phyloP scores from a whole-genome alignment of 2,113 vertebrate species.

The Callospermophilus lateralis region DNA sequence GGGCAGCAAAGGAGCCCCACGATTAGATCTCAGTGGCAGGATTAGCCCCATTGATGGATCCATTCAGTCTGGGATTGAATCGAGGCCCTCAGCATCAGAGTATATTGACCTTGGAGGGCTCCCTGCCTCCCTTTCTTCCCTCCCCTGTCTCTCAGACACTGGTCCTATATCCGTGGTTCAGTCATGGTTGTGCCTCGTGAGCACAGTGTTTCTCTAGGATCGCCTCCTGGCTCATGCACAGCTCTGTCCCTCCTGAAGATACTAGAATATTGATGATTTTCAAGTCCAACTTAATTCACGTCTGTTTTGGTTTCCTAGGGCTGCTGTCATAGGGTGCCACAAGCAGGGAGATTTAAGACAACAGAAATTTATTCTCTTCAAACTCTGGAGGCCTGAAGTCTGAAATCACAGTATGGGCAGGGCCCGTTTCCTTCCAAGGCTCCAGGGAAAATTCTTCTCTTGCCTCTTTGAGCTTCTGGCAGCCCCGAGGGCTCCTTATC shows the following conservation, averaged over 20 bases:
- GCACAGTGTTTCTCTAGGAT: background rate
- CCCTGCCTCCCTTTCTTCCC: background rate
- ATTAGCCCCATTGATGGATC: background rate
- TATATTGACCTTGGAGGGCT: background rate
- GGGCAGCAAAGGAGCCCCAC: background rate
- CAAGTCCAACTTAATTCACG: background rate
- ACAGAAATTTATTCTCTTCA: background rate
- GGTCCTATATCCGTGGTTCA: background rate
- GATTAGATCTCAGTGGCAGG: constrained; percentile 52
- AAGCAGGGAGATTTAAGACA: background rate
- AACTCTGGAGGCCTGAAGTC: background rate
- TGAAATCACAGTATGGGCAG: background rate
- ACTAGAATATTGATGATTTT: background rate
- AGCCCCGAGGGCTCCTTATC: background rate
- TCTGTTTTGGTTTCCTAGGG: background rate
- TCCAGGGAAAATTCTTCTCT: background rate
- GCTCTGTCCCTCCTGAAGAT: background rate
- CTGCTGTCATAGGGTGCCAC: background rate
- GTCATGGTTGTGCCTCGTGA: accelerated
- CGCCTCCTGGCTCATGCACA: background rate
- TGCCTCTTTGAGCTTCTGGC: background rate
- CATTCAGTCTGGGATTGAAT: background rate
- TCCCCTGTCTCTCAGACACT: background rate
- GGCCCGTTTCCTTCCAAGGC: background rate
- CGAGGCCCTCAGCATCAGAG: background rate